Base-by-base conservation (phyloP, 2,888 invertebrate genomes). In the Isotomurus palustris region DNA sequence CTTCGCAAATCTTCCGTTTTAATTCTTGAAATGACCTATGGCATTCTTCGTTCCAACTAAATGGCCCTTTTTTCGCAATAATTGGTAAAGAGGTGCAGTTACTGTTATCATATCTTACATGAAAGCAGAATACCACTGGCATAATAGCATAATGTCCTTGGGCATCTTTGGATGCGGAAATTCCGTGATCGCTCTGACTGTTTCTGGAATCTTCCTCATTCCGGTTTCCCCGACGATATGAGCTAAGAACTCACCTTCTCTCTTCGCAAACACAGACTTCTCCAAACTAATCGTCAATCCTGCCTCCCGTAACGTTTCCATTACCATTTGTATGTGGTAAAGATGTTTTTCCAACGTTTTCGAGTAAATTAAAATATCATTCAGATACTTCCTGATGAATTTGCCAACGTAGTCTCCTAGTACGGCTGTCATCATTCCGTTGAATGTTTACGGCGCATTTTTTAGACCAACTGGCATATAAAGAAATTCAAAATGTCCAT, bases 121-220 rank as follows among this genome's bases (percentile, higher is more conserved):
- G 45, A 68, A 62, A 64, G 58, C 17, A 10, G 64, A 43, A 56
- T 72, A 71, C 54, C 71, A 72, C 1, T 57, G 56, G 51, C 69
- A 68, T n/a, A 72, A 53, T 1, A 71, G 71, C 24, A 50, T 58
- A 1, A 69, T n/a, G 27, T 67, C 48, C 53, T 43, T 56, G 3
- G 56, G 45, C 10, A 1, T 25, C 48, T 17, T 51, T 1, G 71
- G 68, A 14, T 24, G 40, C 17, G 67, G 71, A 57, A 68, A 68
- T 0, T 68, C 61, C 1, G 8, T 17, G 3, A 71, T 64, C 2
- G 59, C 64, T 17, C 38, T 19, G 2, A 60, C 41, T 51, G 69
- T 71, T 6, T 63, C 58, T n/a, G 59, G 60, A 38, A 66, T 59
- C 25, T 62, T 64, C 10, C 48, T 27, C 2, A 70, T 57, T 1